Conservation (phyloP, 2,113 vertebrate genomes). For the Alethe diademata region DNA sequence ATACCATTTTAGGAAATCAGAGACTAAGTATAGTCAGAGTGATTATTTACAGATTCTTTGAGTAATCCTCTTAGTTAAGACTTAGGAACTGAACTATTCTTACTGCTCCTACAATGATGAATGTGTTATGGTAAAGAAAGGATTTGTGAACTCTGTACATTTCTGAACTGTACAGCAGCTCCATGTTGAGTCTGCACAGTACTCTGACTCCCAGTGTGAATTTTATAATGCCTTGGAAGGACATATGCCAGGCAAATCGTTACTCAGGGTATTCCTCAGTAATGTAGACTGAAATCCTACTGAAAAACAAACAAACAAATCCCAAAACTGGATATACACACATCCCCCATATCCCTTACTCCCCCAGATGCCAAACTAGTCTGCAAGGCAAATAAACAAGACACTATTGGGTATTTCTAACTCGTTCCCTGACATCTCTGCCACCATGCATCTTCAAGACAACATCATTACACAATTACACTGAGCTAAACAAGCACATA, state of each 20-base stretch:
- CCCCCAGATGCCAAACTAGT: background rate
- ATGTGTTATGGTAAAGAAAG: background rate
- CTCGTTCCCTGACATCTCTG: background rate
- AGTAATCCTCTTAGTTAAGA: background rate
- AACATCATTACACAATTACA: background rate
- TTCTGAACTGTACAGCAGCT: background rate
- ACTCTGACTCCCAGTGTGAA: background rate
- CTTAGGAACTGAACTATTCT: background rate
- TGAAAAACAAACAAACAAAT: background rate
- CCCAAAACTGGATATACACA: rapidly evolving
- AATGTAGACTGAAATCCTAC: background rate
- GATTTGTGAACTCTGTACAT: background rate
- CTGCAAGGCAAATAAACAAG: constrained; percentile 1
- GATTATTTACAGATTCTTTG: background rate
- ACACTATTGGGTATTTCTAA: background rate
- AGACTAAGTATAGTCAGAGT: background rate
- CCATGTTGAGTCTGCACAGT: background rate
- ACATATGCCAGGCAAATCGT: background rate
- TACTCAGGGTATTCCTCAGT: background rate
- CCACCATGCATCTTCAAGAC: background rate
- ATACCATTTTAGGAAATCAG: background rate
- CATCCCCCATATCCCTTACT: too few species aligned
- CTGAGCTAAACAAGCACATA: background rate
- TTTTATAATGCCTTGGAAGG: background rate
- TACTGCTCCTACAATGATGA: background rate